Conservation (phyloP, 2,797 vertebrate species). For the Xyrichtys novacula region DNA sequence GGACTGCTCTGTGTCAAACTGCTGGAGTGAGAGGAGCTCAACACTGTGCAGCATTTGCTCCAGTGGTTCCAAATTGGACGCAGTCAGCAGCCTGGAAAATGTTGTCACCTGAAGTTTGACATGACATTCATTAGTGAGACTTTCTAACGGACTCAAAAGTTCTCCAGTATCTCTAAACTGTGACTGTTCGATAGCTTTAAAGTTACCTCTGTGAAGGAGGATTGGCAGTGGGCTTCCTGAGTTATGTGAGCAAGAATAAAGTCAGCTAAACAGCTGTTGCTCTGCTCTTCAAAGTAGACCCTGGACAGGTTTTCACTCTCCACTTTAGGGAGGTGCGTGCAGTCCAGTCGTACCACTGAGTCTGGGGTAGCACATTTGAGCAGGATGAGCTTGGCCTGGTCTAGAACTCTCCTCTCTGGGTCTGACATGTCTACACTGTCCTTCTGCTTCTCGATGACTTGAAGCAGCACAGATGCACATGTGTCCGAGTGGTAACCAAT, state of each 20-base stretch:
- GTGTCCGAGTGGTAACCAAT: conserved; percentile 93
- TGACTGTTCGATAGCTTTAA: not conserved
- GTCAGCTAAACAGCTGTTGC: conserved; percentile 88
- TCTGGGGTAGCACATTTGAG: conserved; percentile 95
- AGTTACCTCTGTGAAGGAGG: conserved; percentile 91
- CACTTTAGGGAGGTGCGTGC: conserved; percentile 73
- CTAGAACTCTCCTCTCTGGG: conserved; percentile 60
- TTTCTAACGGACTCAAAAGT: not conserved
- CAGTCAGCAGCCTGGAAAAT: conserved; percentile 94
- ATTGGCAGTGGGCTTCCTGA: not conserved
- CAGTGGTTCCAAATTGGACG: conserved; percentile 83
- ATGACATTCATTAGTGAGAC: conserved; percentile 10
- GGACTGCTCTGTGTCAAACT: conserved; percentile 94
- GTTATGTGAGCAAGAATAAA: conserved; percentile 84
- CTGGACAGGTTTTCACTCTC: conserved; percentile 72
- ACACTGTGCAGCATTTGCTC: conserved; percentile 69
- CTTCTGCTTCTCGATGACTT: conserved; percentile 82
- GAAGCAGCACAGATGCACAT: conserved; percentile 93
- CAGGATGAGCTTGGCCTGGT: conserved; percentile 85
- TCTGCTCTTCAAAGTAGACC: conserved; percentile 88
- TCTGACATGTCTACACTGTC: conserved; percentile 33
- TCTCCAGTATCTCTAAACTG: not conserved
- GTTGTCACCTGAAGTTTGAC: conserved; percentile 89
- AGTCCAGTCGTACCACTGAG: conserved; percentile 88
- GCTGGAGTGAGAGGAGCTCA: conserved; percentile 90